These are phyloP conservation scores for Sclerodermus sp. DNA, from an alignment of 2,888 invertebrate genomes.

Conservation along the genomic window DNA sequence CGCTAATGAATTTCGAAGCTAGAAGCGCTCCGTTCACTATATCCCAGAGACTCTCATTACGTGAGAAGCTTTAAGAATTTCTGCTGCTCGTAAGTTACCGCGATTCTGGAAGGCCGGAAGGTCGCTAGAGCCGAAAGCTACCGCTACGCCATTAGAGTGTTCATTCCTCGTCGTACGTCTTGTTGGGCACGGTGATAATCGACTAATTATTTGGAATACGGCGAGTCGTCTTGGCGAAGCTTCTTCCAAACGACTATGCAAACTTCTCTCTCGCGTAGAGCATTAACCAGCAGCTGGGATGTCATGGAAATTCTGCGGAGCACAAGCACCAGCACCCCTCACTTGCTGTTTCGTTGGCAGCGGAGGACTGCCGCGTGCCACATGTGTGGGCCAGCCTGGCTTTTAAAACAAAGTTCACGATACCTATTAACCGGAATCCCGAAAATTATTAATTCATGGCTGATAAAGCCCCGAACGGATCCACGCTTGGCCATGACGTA, in stretches of 20 bases:
- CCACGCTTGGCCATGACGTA: no score
- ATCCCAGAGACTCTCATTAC: conserved; percentile 42
- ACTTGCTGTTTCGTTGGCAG: no score
- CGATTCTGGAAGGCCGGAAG: conserved; percentile 31
- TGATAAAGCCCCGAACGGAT: no score
- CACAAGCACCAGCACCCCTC: no score
- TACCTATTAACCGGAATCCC: no score
- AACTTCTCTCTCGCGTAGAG: background rate
- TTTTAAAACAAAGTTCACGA: no score
- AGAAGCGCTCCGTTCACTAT: conserved; percentile 31
- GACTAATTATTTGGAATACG: conserved; percentile 26
- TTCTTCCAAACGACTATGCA: background rate
- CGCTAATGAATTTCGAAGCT: conserved; percentile 44
- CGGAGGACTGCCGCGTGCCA: background rate
- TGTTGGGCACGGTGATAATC: conserved; percentile 29
- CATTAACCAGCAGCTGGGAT: background rate
- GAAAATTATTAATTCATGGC: no score
- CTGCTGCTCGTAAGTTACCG: conserved; percentile 39
- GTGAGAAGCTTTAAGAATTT: conserved; percentile 48
- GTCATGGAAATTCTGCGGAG: background rate
- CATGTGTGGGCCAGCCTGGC: background rate
- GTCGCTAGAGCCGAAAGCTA: conserved; percentile 27
- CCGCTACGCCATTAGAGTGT: conserved; percentile 33
- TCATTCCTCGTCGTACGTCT: conserved; percentile 23
- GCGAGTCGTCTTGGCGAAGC: background rate